A percentile compares a stretch with the other conserved stretches of the same genome.
Evolutionary conservation across 2,113 vertebrate genomes (phyloP).

Genomic region (Sterrhoptilus dennistouni): DNA sequence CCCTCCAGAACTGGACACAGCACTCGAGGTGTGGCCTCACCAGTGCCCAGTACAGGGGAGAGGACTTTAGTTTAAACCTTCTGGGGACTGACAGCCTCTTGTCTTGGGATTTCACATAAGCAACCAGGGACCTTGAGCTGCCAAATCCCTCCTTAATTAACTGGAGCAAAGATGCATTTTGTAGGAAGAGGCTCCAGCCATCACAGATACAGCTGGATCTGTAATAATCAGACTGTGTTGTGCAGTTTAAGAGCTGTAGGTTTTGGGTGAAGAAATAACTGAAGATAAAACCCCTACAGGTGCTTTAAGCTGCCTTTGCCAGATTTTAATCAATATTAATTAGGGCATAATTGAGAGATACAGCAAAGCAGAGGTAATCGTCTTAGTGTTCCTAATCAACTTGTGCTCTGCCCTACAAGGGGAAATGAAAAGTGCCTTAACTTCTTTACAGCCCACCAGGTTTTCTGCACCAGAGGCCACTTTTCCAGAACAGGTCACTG

Average conservation of each 20-base stretch:
- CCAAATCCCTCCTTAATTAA: background rate
- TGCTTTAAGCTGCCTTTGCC: background rate
- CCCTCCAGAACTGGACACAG: background rate
- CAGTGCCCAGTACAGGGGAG: background rate
- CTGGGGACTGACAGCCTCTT: background rate
- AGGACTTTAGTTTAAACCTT: fast-evolving
- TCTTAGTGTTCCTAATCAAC: background rate
- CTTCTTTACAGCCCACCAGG: background rate
- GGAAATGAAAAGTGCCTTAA: background rate
- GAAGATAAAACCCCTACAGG: background rate
- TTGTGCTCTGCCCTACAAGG: background rate
- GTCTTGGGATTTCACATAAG: background rate
- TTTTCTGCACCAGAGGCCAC: background rate
- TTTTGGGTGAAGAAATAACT: background rate
- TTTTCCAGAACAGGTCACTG: background rate
- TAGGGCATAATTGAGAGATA: background rate
- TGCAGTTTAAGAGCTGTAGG: background rate
- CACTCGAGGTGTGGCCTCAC: background rate
- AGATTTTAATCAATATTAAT: background rate
- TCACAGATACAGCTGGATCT: background rate
- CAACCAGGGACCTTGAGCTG: fast-evolving
- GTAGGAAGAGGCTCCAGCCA: background rate
- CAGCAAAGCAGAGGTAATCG: background rate
- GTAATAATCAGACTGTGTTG: background rate
- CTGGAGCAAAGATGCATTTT: fast-evolving